A percentile compares a stretch with the other conserved stretches of the same genome.
phyloP scores from a whole-genome alignment of 2,888 invertebrate species.

The Pristionchus maxplancki region DNA sequence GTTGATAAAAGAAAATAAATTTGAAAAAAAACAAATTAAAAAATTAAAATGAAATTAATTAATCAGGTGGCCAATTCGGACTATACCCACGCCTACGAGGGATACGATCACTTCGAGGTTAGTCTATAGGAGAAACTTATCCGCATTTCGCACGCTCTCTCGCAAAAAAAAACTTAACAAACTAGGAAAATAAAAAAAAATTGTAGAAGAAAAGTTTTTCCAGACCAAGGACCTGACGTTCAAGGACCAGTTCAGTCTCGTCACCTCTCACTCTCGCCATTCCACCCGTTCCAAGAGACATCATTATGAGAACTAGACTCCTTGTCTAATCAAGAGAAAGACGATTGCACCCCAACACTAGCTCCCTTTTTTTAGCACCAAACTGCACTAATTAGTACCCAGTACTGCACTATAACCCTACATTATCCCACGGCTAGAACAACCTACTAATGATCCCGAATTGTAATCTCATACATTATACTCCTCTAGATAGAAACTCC shows the following conservation, averaged over 20 bases:
- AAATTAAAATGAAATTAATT: too few relatives aligned
- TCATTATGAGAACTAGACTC: not conserved
- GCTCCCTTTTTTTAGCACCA: not conserved
- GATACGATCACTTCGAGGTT: constrained; percentile 50
- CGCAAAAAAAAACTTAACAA: too few relatives aligned
- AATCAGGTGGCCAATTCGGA: constrained; percentile 62
- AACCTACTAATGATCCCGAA: too few relatives aligned
- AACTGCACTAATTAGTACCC: too few relatives aligned
- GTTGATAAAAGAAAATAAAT: too few relatives aligned
- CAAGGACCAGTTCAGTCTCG: constrained; percentile 25
- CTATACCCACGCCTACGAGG: constrained; percentile 54
- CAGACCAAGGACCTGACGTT: constrained; percentile 5
- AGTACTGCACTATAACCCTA: too few relatives aligned
- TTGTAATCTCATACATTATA: too few relatives aligned
- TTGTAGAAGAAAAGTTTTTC: not conserved
- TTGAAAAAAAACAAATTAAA: too few relatives aligned
- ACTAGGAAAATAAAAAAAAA: too few relatives aligned
- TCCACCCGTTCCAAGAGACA: not conserved
- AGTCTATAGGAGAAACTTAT: not conserved
- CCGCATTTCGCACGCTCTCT: not conserved
- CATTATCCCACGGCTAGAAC: too few relatives aligned
- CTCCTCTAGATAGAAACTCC: too few relatives aligned
- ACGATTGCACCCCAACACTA: too few relatives aligned
- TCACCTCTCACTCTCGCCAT: not conserved
- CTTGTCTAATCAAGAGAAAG: not conserved